Percentiles rank a stretch among this genome's conserved stretches.
These are phyloP conservation scores for Stegodyphus dumicola DNA, from an alignment of 1,140 invertebrate species.

Conservation along the genomic window DNA sequence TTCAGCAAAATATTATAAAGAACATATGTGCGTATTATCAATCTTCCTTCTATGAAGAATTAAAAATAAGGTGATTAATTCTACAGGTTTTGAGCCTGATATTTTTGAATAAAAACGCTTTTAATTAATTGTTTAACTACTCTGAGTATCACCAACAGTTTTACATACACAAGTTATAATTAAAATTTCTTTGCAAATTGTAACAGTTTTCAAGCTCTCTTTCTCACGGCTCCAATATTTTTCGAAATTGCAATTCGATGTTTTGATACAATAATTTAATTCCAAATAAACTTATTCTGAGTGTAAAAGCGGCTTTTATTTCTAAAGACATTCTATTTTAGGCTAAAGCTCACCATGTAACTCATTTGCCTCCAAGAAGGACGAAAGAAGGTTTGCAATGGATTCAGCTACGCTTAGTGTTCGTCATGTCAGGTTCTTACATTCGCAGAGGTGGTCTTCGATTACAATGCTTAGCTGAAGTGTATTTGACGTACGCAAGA, in stretches of 20 bases:
- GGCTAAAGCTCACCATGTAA: slow-evolving; percentile 43
- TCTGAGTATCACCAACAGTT: no score
- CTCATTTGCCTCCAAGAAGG: slow-evolving; percentile 31
- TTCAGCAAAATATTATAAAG: no score
- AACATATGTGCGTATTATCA: no score
- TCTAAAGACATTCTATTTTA: background rate
- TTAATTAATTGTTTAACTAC: no score
- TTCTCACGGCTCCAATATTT: background rate
- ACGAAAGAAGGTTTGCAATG: slow-evolving; percentile 55
- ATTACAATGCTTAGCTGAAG: slow-evolving; percentile 49
- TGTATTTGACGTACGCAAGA: slow-evolving; percentile 43
- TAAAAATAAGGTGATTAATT: no score
- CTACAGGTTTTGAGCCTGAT: no score
- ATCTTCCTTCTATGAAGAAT: no score
- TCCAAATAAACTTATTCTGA: background rate
- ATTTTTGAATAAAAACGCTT: no score
- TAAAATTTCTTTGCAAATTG: no score
- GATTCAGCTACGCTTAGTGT: slow-evolving; percentile 37
- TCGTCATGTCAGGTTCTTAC: slow-evolving; percentile 31
- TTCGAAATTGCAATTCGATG: background rate
- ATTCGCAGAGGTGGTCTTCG: slow-evolving; percentile 35
- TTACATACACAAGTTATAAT: no score
- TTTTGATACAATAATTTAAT: background rate
- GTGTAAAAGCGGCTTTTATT: background rate
- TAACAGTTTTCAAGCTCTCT: no score